Base-by-base conservation (phyloP, 2,888 invertebrate genomes). In the Chymomyza fuscimana region DNA sequence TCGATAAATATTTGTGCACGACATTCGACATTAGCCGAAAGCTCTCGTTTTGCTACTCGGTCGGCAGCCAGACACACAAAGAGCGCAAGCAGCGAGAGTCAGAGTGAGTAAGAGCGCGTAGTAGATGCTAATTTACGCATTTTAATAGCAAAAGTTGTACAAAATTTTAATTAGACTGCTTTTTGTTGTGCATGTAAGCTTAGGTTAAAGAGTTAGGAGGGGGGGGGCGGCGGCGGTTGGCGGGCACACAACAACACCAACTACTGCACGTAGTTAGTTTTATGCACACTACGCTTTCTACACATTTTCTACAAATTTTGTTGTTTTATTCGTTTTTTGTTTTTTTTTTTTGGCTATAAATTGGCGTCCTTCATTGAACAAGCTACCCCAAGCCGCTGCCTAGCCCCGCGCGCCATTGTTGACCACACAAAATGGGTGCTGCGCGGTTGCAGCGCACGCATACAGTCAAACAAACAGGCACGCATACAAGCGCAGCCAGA, bases 301-400 rank as follows among this genome's bases (percentile, higher is more conserved):
- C 25, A 25, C 25, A 25, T 3, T 25, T 25, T 25, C 25, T 4
- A 22, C 25, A 32, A 32, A 32, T 32, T 25, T 32, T 9, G 32
- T 46, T 46, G 12, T 46, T 46, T 46, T 46, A 46, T 46, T 10
- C 25, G 7, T 58, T 58, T 9, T 65, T 72, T 78, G 78, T 78
- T 73, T 58, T 58, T 9, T 65, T 72, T 78, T 80, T 78, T 73
- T 29, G 70, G 65, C 81, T 74, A 89, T 89, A 88, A 89, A 91
- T 91, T 91, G 91, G 91, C 91, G 86, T 91, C 90, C 91, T 91
- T 90, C 91, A 91, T 91, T 90, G 85, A 90, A 87, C 78, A 73
- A 80, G 78, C 73, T 72, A 69, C 63, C 62, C 59, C 63, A 5
- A 4, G 40, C 12, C 12, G 12, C 9, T 40, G 56, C 61, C 52